Evolutionary conservation across 2,888 invertebrate genomes (phyloP).

Genomic region (Ormyrus rosae): DNA sequence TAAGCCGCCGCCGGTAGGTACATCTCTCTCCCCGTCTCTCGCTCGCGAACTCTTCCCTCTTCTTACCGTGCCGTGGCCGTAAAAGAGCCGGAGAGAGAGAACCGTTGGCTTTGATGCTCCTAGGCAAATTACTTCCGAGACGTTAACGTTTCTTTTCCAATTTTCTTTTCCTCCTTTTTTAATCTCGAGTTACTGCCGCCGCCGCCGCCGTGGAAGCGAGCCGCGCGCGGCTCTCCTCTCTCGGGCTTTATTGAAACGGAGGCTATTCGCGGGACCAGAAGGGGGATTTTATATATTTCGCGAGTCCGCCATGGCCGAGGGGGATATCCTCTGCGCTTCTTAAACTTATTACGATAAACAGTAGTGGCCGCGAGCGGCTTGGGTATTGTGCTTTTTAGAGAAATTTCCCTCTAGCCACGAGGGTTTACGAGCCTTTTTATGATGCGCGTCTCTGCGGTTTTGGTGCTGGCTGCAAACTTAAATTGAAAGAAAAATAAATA

Average conservation of each 20-base stretch:
- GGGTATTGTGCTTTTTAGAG: too few species aligned
- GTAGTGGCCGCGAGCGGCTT: too few species aligned
- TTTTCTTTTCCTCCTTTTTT: slow-evolving; percentile 27
- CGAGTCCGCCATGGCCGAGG: too few species aligned
- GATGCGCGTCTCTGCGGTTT: too few species aligned
- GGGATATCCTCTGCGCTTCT: too few species aligned
- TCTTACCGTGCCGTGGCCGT: slow-evolving; percentile 15
- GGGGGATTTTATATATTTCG: not conserved
- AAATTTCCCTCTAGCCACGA: too few species aligned
- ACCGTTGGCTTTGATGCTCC: slow-evolving; percentile 33
- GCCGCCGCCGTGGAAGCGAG: not conserved
- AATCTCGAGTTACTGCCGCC: not conserved
- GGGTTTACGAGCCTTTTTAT: too few species aligned
- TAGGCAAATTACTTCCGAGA: slow-evolving; percentile 52
- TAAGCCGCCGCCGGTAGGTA: not conserved
- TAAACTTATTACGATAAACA: too few species aligned
- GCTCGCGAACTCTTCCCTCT: not conserved
- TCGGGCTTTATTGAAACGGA: slow-evolving; percentile 12
- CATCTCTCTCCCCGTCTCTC: not conserved
- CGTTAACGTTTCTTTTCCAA: slow-evolving; percentile 41
- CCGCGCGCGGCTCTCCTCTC: not conserved
- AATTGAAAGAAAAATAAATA: too few species aligned
- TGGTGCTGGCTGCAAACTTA: too few species aligned
- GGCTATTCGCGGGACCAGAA: not conserved
- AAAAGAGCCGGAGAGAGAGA: slow-evolving; percentile 19